Evolutionary conservation across 2,797 vertebrate species (phyloP), one percentile per base, ranked within the genome.

Genomic region (Cirrhinus mrigala): DNA sequence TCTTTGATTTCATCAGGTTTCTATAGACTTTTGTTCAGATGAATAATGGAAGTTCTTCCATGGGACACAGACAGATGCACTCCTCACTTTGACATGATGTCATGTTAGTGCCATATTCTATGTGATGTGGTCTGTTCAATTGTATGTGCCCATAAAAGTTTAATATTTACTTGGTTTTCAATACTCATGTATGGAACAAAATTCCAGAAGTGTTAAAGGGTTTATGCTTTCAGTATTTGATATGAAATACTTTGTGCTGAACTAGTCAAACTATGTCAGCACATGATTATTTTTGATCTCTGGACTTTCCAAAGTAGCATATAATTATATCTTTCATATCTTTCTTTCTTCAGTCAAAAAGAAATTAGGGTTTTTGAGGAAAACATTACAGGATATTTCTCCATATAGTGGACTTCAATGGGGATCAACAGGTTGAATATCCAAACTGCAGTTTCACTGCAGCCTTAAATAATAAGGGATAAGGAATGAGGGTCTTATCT

Each of bases 1-100:
- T 58, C 52, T 82, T 82, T 84, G 86, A 86, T 76, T 85, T 74
- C 64, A 20, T 37, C 66, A 79, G 76, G 83, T 85, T 83, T 80
- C 68, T 76, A 74, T 78, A 76, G 71, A n/a, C 54, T 68, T 79
- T 89, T 87, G 74, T 86, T 82, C 40, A 66, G 66, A 18, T 6
- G 58, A 66, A 60, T 75, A 85, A 82, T 74, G 27, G 10, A 84
- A 22, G 52, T 78, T 77, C 6, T 77, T 60, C 24, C 68, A 73
- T 33, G 58, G 10, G 27, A 62, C 20, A 60, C 22, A 15, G n/a
- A 82, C 18, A 6, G 70, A 74, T 75, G 24, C 1, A 52, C 44
- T 62, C 54, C 58, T 56, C 6, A 27, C 60, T 40, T 52, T 83
- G 20, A 66, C 29, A 52, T 76, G 33, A 68, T 62, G 2, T 62